A percentile compares a stretch with the other conserved stretches of the same genome.
phyloP scores from a whole-genome alignment of 2,888 invertebrate species.

The Ischnura elegans region DNA sequence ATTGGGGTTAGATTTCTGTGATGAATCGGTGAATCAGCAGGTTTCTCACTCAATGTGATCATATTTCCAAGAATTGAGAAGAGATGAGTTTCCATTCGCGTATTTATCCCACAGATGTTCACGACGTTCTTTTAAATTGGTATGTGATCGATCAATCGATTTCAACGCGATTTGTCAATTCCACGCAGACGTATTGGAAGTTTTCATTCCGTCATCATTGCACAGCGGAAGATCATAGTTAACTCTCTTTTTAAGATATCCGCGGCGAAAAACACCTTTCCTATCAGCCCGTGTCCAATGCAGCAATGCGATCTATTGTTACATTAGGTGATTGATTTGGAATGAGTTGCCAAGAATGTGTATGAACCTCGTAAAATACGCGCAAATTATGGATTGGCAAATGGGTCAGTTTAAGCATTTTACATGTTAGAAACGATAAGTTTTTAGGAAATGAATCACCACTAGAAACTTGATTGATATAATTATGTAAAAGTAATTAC shows the following conservation, averaged over 20 bases:
- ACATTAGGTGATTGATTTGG: background rate
- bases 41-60: background rate
- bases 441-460: too few species aligned
- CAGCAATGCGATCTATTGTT: background rate
- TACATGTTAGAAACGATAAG: too few species aligned
- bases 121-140: background rate
- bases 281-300: background rate
- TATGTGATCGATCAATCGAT: background rate
- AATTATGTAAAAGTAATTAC: too few species aligned
- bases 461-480: too few species aligned
- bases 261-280: background rate
- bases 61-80: background rate
- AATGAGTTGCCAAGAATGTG: background rate
- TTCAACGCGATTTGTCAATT: background rate
- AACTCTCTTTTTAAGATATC: background rate
- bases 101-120: background rate
- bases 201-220: background rate
- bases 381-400: background rate
- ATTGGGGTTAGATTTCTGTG: background rate
- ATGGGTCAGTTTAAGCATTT: too few species aligned
- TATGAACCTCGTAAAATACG: background rate
- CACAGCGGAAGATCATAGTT: constrained; percentile 1
- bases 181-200: background rate
- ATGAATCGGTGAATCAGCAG: background rate
- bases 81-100: background rate